phyloP scores from a whole-genome alignment of 2,888 invertebrate genomes.

The Dicranocentrus wangi region DNA sequence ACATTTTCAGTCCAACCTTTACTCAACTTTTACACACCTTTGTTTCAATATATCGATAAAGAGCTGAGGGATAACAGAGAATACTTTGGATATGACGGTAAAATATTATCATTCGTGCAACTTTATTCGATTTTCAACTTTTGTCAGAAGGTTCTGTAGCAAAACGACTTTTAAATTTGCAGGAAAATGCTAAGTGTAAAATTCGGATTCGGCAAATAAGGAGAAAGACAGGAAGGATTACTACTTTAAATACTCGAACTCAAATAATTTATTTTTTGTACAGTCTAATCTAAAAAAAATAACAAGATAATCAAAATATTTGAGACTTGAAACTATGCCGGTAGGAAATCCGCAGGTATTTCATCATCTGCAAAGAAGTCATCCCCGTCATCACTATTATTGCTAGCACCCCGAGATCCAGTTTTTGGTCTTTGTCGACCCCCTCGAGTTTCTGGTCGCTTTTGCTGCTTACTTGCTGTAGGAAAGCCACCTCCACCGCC shows the following conservation, averaged over 20 bases:
- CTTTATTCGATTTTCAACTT: too few species aligned
- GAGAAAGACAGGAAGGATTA: too few species aligned
- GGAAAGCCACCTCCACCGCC: conserved; percentile 40
- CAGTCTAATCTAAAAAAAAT: too few species aligned
- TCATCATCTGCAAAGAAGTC: conserved; percentile 84
- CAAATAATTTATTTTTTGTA: too few species aligned
- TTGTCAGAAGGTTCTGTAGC: too few species aligned
- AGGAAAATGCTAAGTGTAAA: too few species aligned
- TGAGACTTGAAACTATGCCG: too few species aligned
- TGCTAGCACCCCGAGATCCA: conserved; percentile 28
- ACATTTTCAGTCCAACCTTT: conserved; percentile 74
- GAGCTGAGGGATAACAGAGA: conserved; percentile 61
- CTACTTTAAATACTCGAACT: too few species aligned
- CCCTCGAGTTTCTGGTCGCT: conserved; percentile 28
- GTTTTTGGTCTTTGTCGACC: conserved; percentile 43
- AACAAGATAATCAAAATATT: too few species aligned
- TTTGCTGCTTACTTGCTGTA: conserved; percentile 30
- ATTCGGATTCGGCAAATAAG: too few species aligned
- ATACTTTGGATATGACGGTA: conserved; percentile 33
- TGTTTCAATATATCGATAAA: conserved; percentile 66
- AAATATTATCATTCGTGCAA: too few species aligned
- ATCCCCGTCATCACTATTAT: conserved; percentile 75
- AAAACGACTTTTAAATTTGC: too few species aligned
- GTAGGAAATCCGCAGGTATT: conserved; percentile 83
- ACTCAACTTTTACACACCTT: conserved; percentile 74